Evolutionary conservation across 2,113 vertebrate species (phyloP), one percentile per base, ranked within the genome.

Genomic region (Tringa solitaria): DNA sequence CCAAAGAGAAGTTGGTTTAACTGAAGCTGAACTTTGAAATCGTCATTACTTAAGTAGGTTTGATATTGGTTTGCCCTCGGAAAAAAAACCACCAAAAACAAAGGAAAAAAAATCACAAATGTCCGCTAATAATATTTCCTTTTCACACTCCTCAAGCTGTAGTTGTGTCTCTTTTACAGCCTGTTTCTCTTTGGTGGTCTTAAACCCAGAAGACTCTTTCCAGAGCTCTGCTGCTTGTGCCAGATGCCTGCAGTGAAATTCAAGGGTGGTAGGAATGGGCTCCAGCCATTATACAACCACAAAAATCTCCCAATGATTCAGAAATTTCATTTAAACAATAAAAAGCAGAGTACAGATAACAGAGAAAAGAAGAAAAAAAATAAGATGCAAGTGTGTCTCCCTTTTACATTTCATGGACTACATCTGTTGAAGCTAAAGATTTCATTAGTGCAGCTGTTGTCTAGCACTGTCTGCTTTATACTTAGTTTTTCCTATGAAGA

Each of bases 201-300:
- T 90, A 94, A 91, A 78, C 48, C 72, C 94, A 67, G 73, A 93
- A 93, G 89, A 77, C 63, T 92, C 46, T 65, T 95, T 96, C 82
- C 94, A 95, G 95, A 96, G 65, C 83, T 95, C 60, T 86, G 61
- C 67, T 93, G 63, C 64, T 94, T 20, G 18, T 89, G 94, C 93
- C 96, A 97, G 96, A 97, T 93, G 94, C 95, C 93, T 96, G 93
- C 84, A 96, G 94, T 87, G 95, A 93, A 93, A 91, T 88, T 97
- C 92, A 95, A 87, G 93, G 95, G 96, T 97, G 95, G 96, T 92
- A 93, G 90, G 93, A 96, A 96, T 85, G 82, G 90, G 57, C 84
- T 97, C 75, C 86, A 96, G 92, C 92, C 89, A 95, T 95, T 94
- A 50, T 87, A 87, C 73, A 76, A 92, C 95, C 96, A 93, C 94